Conservation (phyloP, 2,888 invertebrate species). For the Drosophila maculinotata region DNA sequence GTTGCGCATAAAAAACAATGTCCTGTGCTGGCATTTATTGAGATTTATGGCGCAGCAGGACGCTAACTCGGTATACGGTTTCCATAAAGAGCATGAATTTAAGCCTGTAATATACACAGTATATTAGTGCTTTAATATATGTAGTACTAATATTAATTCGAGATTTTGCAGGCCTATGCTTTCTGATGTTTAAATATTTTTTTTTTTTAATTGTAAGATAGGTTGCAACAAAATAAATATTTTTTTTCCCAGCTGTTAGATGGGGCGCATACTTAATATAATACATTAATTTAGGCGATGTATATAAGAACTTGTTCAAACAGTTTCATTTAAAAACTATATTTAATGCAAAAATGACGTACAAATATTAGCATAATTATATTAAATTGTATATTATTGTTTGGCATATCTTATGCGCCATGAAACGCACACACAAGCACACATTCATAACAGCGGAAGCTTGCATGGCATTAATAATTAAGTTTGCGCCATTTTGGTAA, state of each 20-base stretch:
- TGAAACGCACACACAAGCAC: neutral
- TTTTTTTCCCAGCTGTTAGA: no score
- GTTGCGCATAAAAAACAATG: neutral
- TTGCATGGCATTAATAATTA: neutral
- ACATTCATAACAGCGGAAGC: neutral
- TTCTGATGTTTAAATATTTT: no score
- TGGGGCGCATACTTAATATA: neutral
- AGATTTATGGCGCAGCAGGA: slow-evolving; percentile 29
- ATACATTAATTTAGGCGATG: neutral
- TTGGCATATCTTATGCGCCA: neutral
- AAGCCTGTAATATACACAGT: neutral
- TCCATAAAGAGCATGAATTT: neutral
- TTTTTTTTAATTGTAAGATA: no score
- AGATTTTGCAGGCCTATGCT: no score
- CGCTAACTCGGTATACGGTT: neutral
- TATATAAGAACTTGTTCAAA: no score
- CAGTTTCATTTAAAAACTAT: no score
- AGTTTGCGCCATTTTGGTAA: neutral
- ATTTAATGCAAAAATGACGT: no score
- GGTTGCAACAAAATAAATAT: no score
- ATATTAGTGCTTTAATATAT: neutral
- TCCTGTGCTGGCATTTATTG: slow-evolving; percentile 15
- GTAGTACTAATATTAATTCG: no score
- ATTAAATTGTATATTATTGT: neutral
- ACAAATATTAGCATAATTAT: neutral